Conservation (phyloP, 2,113 vertebrate species). For the Nesogale talazaci region DNA sequence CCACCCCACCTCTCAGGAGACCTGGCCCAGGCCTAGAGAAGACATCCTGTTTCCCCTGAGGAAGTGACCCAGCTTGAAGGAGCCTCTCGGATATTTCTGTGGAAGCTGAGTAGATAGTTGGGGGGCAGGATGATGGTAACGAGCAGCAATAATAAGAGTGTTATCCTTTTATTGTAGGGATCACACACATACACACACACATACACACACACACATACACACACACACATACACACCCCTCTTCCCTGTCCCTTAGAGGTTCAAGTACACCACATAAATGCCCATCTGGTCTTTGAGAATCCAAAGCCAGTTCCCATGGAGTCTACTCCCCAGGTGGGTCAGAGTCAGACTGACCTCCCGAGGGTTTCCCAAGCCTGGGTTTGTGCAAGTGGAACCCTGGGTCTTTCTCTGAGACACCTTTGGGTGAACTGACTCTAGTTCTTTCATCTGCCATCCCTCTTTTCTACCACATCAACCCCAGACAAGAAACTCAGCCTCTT, state of each 20-base stretch:
- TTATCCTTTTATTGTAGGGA: background rate
- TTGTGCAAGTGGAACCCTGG: background rate
- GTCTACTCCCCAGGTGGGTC: background rate
- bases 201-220: too few species aligned
- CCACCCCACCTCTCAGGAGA: conserved; percentile 59
- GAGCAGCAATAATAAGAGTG: background rate
- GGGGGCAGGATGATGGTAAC: conserved; percentile 58
- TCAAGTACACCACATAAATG: background rate
- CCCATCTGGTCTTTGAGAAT: background rate
- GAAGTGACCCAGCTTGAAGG: conserved; percentile 69
- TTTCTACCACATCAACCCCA: background rate
- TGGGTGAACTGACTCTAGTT: background rate
- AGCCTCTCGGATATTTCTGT: background rate
- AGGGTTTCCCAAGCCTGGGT: background rate
- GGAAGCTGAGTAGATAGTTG: background rate
- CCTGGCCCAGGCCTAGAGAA: conserved; percentile 50
- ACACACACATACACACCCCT: background rate
- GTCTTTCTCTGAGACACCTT: background rate
- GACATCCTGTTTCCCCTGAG: conserved; percentile 82
- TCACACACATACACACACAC: background rate
- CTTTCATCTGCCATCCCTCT: background rate
- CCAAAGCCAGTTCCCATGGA: too few species aligned
- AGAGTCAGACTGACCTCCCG: background rate
- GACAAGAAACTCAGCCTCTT: background rate
- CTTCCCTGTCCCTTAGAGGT: background rate